phyloP scores from a whole-genome alignment of 2,797 vertebrate species.

The Oreochromis grahami region DNA sequence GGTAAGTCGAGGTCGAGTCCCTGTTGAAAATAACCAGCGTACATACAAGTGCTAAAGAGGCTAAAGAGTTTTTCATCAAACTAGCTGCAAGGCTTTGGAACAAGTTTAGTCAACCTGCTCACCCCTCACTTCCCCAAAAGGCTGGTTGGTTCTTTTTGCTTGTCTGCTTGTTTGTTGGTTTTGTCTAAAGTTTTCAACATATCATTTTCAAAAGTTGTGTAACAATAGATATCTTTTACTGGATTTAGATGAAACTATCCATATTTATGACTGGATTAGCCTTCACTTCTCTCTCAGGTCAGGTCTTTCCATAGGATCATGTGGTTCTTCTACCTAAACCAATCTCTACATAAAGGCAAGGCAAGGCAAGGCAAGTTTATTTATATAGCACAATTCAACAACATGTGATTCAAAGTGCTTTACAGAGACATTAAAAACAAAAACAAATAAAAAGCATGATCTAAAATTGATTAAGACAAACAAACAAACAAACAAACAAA shows the following conservation, averaged over 20 bases:
- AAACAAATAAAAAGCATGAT: no score
- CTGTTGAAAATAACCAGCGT: background rate
- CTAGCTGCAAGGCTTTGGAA: background rate
- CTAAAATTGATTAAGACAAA: no score
- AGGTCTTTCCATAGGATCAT: accelerated
- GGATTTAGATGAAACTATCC: background rate
- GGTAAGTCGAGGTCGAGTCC: background rate
- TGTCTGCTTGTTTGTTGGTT: background rate
- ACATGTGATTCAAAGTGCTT: no score
- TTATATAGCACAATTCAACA: no score
- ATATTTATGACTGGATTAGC: background rate
- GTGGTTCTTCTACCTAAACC: background rate
- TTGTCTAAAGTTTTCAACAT: background rate
- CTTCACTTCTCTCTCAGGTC: accelerated
- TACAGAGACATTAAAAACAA: no score
- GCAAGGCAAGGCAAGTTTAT: no score
- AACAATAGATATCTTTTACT: background rate
- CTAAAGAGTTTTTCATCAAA: background rate
- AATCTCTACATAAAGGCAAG: no score
- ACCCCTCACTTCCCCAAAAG: background rate
- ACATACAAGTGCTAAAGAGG: background rate
- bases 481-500: no score
- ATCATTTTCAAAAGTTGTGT: accelerated
- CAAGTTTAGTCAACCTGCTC: background rate
- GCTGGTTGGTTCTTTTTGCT: background rate